Evolutionary conservation across 2,888 invertebrate genomes (phyloP).

Genomic region (Polyommatus icarus): DNA sequence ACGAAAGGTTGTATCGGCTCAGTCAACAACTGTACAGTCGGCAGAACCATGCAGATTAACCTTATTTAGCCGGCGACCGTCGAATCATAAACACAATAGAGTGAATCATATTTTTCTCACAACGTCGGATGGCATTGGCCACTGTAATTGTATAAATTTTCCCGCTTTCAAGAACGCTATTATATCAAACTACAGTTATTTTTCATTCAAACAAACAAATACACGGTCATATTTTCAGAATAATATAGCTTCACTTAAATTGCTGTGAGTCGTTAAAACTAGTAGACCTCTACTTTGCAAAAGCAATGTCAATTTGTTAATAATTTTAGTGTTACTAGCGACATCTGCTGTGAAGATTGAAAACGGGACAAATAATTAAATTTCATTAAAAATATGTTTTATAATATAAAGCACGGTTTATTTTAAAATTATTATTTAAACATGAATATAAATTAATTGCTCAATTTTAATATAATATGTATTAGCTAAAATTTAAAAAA

Average conservation of each 20-base stretch:
- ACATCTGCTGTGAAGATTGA: constrained; percentile 5
- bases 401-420: too few relatives aligned
- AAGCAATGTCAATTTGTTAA: not conserved
- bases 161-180: constrained; percentile 29
- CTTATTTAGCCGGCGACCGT: constrained; percentile 60
- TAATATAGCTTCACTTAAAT: not conserved
- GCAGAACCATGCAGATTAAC: constrained; percentile 61
- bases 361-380: not conserved
- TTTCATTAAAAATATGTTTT: too few relatives aligned
- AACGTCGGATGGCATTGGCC: constrained; percentile 47
- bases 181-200: constrained; percentile 26
- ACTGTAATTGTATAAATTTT: constrained; percentile 32
- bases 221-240: not conserved
- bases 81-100: constrained; percentile 59
- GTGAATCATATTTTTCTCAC: constrained; percentile 66
- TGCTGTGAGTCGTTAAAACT: not conserved
- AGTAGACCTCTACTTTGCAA: not conserved
- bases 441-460: too few relatives aligned
- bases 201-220: not conserved
- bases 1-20: not conserved
- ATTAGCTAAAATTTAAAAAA: too few relatives aligned
- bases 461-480: too few relatives aligned
- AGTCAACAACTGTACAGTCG: constrained; percentile 42
- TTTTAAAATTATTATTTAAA: too few relatives aligned
- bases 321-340: not conserved